Conservation (phyloP, 2,888 invertebrate species). For the Limnephilus marmoratus region DNA sequence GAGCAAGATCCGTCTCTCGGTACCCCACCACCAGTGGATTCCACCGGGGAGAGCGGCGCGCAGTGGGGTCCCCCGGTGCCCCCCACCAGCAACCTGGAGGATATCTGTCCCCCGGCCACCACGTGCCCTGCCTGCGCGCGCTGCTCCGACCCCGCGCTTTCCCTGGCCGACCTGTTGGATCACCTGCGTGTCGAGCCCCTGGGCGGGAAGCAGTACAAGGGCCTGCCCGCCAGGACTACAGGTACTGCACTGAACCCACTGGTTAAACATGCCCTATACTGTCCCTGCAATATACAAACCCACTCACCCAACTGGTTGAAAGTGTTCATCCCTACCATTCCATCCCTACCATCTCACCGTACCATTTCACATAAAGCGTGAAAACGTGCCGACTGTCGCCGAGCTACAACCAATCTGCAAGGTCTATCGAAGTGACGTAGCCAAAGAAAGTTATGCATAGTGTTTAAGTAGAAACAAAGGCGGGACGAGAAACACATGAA, state of each 20-base stretch:
- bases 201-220: constrained; percentile 78
- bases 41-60: constrained; percentile 71
- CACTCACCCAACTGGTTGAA: no score
- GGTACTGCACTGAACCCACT: constrained; percentile 68
- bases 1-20: constrained; percentile 68
- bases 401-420: no score
- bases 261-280: no score
- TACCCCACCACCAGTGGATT: constrained; percentile 70
- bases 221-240: constrained; percentile 75
- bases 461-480: no score
- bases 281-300: no score
- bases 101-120: constrained; percentile 74
- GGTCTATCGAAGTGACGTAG: no score
- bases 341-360: no score
- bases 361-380: no score
- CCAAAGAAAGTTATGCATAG: no score
- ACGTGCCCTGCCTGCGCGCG: constrained; percentile 74
- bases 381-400: no score
- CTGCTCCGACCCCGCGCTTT: constrained; percentile 71
- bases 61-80: constrained; percentile 74
- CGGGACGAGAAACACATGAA: no score
- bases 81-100: constrained; percentile 73
- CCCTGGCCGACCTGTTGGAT: constrained; percentile 62
- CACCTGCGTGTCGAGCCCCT: constrained; percentile 71
- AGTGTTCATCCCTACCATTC: no score